Conservation (phyloP, 2,888 invertebrate species). For the Calephelis perditalis region DNA sequence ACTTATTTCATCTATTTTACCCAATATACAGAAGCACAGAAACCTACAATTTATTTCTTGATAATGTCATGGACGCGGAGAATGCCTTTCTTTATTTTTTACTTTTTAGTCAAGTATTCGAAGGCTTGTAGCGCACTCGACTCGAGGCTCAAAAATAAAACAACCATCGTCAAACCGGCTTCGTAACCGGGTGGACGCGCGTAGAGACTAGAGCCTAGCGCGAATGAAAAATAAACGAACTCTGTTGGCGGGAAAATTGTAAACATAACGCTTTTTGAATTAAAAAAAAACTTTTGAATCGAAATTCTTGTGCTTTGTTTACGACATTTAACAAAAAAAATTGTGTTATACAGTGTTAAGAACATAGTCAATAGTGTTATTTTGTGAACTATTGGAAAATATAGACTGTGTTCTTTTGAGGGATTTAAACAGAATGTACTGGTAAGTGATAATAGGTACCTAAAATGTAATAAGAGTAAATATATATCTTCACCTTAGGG, state of each 20-base stretch:
- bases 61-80: slow-evolving; percentile 10
- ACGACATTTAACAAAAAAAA: too few relatives aligned
- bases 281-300: too few relatives aligned
- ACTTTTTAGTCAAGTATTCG: slow-evolving; percentile 34
- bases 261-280: slow-evolving; percentile 12
- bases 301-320: too few relatives aligned
- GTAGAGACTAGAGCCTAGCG: slow-evolving; percentile 27
- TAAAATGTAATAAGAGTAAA: not conserved
- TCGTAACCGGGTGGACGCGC: slow-evolving; percentile 59
- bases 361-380: too few relatives aligned
- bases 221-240: slow-evolving; percentile 36
- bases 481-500: too few relatives aligned
- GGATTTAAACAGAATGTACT: slow-evolving; percentile 19
- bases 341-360: too few relatives aligned
- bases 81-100: slow-evolving; percentile 27
- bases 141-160: slow-evolving; percentile 61
- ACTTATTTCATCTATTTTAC: not conserved
- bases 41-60: slow-evolving; percentile 14
- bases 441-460: not conserved
- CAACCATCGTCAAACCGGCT: slow-evolving; percentile 68
- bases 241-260: slow-evolving; percentile 56
- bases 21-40: slow-evolving; percentile 10
- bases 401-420: not conserved
- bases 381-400: slow-evolving; percentile 26
- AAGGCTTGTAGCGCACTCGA: slow-evolving; percentile 36